phyloP scores from a whole-genome alignment of 2,797 vertebrate species.

The Pelobates cultripes region DNA sequence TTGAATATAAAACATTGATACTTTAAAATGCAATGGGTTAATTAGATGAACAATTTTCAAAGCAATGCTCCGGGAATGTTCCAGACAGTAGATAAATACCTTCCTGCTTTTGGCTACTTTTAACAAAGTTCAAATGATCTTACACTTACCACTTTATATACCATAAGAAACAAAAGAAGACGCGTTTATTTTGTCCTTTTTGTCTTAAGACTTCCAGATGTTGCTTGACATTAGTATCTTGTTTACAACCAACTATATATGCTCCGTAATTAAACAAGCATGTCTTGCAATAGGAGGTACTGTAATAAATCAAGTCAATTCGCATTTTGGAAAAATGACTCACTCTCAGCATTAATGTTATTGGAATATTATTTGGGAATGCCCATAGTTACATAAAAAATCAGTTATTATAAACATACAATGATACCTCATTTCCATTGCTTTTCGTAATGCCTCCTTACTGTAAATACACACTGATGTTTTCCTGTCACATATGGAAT shows the following conservation, averaged over 20 bases:
- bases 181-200: background rate
- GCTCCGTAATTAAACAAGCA: conserved; percentile 30
- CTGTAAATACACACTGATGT: conserved; percentile 23
- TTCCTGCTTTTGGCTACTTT: background rate
- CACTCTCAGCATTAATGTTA: conserved; percentile 14
- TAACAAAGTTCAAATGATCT: background rate
- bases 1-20: no score
- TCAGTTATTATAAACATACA: conserved; percentile 40
- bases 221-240: conserved; percentile 30
- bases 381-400: conserved; percentile 24
- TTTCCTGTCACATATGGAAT: conserved; percentile 36
- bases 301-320: conserved; percentile 22
- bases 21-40: no score
- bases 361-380: conserved; percentile 24
- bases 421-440: conserved; percentile 12
- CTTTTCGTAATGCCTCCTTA: conserved; percentile 20
- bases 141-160: background rate
- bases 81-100: background rate
- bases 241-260: conserved; percentile 32
- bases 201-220: conserved; percentile 37
- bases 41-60: no score
- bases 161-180: background rate
- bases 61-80: no score
- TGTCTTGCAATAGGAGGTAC: conserved; percentile 19
- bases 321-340: conserved; percentile 23